Evolutionary conservation across 1,140 invertebrate genomes (phyloP), one percentile per base, ranked within the genome.

Genomic region (Hormaphis cornu): DNA sequence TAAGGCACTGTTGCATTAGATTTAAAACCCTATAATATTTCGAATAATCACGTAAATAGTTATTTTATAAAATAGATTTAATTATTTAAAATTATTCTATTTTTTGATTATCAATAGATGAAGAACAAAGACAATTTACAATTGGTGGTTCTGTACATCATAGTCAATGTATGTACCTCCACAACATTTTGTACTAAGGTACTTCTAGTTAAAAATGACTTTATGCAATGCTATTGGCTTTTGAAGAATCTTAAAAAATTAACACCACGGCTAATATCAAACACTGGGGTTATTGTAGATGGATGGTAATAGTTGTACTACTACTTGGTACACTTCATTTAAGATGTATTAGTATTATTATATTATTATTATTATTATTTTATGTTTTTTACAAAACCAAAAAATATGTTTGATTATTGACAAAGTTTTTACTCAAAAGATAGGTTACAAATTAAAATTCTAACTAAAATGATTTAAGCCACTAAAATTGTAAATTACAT

Each of bases 171-270:
- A 24, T 26, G 3, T 48, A 63, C 61, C 7, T 66, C n/a, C n/a
- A n/a, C 61, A 24, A 46, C 61, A 18, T 66, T 42, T 33, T 48
- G 61, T n/a, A 66, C 28, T 33, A 66, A 46, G 35, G 61, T 66
- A 66, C 61, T 66, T 22, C 61, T 66, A 9, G 61, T 66, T 66
- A 66, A 48, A 66, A 44, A 33, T 44, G 61, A 30, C 61, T 66
- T 50, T 66, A 44, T 33, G 61, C 61, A 22, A 44, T 50, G 4
- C 61, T 66, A 48, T 66, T 66, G 16, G 61, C 61, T 66, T 66
- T 44, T n/a, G 61, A 66, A 8, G 61, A 66, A 5, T 66, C 61
- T n/a, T 35, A 48, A 66, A 18, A 28, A 42, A 66, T 50, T 66
- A 35, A 42, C 44, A 9, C 58, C 58, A 24, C 61, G 48, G 18